Percentiles rank a stretch among this genome's conserved stretches.
These are phyloP conservation scores for Chromobotia macracanthus DNA, from an alignment of 2,797 vertebrate species.

Conservation along the genomic window DNA sequence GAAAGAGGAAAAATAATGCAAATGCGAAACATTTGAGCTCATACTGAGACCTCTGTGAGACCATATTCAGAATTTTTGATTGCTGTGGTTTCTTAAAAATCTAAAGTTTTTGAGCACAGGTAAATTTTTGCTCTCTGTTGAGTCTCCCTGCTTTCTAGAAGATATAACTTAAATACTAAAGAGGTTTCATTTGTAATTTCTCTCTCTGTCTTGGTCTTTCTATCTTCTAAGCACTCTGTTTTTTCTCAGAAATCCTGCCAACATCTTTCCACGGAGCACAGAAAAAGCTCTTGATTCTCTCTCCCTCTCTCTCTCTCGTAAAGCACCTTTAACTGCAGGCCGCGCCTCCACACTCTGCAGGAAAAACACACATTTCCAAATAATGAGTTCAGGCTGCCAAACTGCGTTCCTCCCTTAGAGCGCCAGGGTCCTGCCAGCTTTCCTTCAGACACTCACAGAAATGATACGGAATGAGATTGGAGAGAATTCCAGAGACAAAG, in stretches of 20 bases:
- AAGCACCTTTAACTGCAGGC: conserved; percentile 68
- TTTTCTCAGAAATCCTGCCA: conserved; percentile 64
- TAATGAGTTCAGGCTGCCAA: conserved; percentile 66
- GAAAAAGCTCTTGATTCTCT: conserved; percentile 30
- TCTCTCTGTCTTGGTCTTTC: conserved; percentile 45
- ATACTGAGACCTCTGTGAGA: no score
- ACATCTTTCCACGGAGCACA: conserved; percentile 64
- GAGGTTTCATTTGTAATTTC: conserved; percentile 5
- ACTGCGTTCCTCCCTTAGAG: conserved; percentile 57
- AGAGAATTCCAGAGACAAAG: conserved; percentile 8
- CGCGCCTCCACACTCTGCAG: conserved; percentile 59
- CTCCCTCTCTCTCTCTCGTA: conserved; percentile 63
- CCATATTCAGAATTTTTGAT: no score
- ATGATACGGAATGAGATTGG: conserved; percentile 29
- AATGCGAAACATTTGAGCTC: no score
- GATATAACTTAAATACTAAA: conserved; percentile 2
- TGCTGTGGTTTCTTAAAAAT: no score
- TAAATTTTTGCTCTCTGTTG: neutral
- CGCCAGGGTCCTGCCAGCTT: conserved; percentile 22
- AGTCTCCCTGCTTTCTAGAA: neutral
- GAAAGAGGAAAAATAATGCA: no score
- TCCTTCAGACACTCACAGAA: conserved; percentile 16
- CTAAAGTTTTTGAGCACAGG: no score
- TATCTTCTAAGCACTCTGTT: conserved; percentile 25
- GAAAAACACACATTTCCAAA: conserved; percentile 59